These are phyloP conservation scores for Protosalanx chinensis DNA, from an alignment of 2,797 vertebrate genomes.

Conservation along the genomic window DNA sequence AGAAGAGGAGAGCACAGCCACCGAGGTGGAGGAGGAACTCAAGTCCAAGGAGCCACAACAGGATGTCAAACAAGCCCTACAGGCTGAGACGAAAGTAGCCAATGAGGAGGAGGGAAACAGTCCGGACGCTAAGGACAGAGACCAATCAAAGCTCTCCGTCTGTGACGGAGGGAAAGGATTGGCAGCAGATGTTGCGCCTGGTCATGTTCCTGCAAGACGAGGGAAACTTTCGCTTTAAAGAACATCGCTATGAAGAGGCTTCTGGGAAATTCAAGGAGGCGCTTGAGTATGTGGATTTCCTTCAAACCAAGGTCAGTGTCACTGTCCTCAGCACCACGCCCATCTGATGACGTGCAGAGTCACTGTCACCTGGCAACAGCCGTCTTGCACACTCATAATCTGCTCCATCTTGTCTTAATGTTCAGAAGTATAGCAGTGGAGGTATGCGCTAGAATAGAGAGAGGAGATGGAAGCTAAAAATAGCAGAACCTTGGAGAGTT, in stretches of 20 bases:
- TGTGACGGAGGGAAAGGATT: conserved; percentile 61
- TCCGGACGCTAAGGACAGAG: conserved; percentile 14
- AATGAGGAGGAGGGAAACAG: conserved; percentile 18
- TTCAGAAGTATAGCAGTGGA: conserved; percentile 43
- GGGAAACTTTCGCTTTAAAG: conserved; percentile 72
- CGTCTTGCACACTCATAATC: conserved; percentile 20
- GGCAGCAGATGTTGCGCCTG: conserved; percentile 76
- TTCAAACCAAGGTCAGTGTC: conserved; percentile 66
- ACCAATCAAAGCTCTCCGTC: conserved; percentile 9
- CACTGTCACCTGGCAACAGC: neutral
- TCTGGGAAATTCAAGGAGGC: conserved; percentile 70
- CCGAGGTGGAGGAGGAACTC: conserved; percentile 9
- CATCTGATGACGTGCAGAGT: neutral
- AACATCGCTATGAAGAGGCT: conserved; percentile 63
- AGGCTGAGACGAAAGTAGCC: conserved; percentile 11
- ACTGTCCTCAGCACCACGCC: too few species aligned
- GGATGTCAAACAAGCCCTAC: conserved; percentile 8
- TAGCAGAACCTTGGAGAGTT: conserved; percentile 57
- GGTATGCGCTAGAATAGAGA: conserved; percentile 34
- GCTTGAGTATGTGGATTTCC: conserved; percentile 65
- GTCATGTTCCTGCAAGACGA: conserved; percentile 74
- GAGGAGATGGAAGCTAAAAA: conserved; percentile 57
- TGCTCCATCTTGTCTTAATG: conserved; percentile 24
- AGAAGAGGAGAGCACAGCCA: conserved; percentile 6
- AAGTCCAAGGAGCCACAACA: neutral